phyloP scores from a whole-genome alignment of 2,888 invertebrate species.

The Ennomos quercinarius region DNA sequence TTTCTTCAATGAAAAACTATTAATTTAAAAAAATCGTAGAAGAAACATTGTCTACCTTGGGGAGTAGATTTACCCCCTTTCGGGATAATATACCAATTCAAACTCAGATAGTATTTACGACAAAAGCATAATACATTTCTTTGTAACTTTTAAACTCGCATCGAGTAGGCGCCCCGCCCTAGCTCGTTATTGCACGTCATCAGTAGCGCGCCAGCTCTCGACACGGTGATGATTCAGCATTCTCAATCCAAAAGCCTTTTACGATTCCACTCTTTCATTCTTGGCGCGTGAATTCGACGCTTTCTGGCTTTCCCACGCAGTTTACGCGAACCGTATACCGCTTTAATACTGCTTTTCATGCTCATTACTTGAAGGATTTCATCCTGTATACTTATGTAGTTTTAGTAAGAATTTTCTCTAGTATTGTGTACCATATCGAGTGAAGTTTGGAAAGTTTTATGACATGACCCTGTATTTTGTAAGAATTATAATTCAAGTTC shows the following conservation, averaged over 20 bases:
- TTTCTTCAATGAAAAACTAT: too few species aligned
- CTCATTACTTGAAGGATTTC: conserved; percentile 24
- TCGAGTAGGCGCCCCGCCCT: conserved; percentile 48
- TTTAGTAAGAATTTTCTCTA: neutral
- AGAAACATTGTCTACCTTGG: too few species aligned
- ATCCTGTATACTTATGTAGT: conserved; percentile 7
- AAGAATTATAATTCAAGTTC: too few species aligned
- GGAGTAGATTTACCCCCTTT: too few species aligned
- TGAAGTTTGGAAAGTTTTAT: too few species aligned
- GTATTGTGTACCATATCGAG: too few species aligned
- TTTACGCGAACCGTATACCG: conserved; percentile 53
- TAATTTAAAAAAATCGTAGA: too few species aligned
- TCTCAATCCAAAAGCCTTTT: conserved; percentile 80
- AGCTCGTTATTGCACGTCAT: conserved; percentile 79
- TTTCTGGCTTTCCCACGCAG: conserved; percentile 65
- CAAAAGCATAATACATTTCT: too few species aligned
- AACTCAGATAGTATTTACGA: too few species aligned
- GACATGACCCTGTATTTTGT: too few species aligned
- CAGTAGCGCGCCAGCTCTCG: conserved; percentile 66
- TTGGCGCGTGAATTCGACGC: conserved; percentile 67
- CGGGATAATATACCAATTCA: too few species aligned
- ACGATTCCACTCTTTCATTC: conserved; percentile 77
- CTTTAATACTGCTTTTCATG: conserved; percentile 32
- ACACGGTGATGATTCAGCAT: conserved; percentile 81
- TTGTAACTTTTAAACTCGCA: conserved; percentile 6